These are phyloP conservation scores for Aproaerema taeniolella DNA, from an alignment of 2,888 invertebrate genomes.

Conservation along the genomic window DNA sequence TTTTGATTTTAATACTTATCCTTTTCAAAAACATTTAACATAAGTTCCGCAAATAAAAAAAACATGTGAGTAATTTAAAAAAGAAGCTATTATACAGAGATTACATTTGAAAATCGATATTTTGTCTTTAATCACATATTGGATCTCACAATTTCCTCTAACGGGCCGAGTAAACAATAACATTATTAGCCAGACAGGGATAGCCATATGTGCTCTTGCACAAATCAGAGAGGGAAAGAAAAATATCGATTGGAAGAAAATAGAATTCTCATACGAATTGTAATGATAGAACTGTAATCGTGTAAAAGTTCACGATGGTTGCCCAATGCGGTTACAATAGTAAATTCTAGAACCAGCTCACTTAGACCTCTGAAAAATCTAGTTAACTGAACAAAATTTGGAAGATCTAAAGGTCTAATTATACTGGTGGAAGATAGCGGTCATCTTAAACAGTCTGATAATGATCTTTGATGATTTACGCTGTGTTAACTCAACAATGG, in stretches of 20 bases:
- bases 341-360: conserved; percentile 35
- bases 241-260: conserved; percentile 63
- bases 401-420: conserved; percentile 33
- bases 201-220: conserved; percentile 23
- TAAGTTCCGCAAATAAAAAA: too few relatives aligned
- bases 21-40: too few relatives aligned
- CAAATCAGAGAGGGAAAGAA: conserved; percentile 39
- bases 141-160: conserved; percentile 55
- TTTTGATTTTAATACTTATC: too few relatives aligned
- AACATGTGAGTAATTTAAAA: too few relatives aligned
- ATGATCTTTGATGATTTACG: conserved; percentile 74
- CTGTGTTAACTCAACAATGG: conserved; percentile 70
- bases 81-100: conserved; percentile 31
- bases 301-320: conserved; percentile 75
- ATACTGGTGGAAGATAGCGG: conserved; percentile 49
- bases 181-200: conserved; percentile 56
- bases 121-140: conserved; percentile 53
- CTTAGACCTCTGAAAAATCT: conserved; percentile 40
- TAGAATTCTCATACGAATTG: conserved; percentile 74
- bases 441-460: conserved; percentile 61
- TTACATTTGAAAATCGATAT: conserved; percentile 14
- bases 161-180: conserved; percentile 70
- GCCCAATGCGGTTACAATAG: conserved; percentile 64
- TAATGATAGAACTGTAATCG: conserved; percentile 70
- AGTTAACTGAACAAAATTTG: too few relatives aligned